Percentiles rank a stretch among this genome's conserved stretches.
phyloP scores from a whole-genome alignment of 2,113 vertebrate genomes.

The Rhodinocichla rosea region DNA sequence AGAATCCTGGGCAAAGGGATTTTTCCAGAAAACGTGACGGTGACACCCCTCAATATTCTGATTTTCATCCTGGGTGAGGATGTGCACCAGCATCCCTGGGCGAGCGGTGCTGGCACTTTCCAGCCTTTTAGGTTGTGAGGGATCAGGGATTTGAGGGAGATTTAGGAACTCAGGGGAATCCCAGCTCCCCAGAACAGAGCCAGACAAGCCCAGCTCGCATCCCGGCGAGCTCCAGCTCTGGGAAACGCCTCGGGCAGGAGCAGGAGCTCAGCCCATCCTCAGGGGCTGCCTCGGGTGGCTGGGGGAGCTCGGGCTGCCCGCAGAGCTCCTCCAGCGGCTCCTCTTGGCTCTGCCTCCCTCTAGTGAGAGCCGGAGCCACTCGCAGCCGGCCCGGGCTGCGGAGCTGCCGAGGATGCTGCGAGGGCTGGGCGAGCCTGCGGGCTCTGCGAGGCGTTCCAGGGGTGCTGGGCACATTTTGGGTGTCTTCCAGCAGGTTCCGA shows the following conservation, averaged over 20 bases:
- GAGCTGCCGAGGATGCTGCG: not conserved
- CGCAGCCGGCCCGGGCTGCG: not conserved
- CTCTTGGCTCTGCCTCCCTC: slow-evolving; percentile 36
- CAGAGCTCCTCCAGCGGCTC: accelerated
- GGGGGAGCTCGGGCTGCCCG: not conserved
- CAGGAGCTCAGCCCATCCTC: not conserved
- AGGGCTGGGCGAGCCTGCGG: not conserved
- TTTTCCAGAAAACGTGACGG: no score
- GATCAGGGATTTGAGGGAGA: not conserved
- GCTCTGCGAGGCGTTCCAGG: not conserved
- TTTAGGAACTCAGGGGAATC: not conserved
- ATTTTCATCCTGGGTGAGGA: not conserved
- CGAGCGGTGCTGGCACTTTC: accelerated
- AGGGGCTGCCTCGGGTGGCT: accelerated
- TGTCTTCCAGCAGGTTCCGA: no score
- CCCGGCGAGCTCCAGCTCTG: accelerated
- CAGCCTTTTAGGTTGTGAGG: no score
- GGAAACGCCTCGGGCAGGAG: accelerated
- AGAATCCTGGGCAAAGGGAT: no score
- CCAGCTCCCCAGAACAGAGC: not conserved
- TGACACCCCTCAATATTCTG: not conserved
- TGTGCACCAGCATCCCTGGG: not conserved
- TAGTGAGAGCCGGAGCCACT: not conserved
- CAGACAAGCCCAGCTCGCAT: accelerated
- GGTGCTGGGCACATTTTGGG: not conserved